Percentiles rank a stretch among this genome's conserved stretches.
These are phyloP conservation scores for Bombus superbus DNA, from an alignment of 1,140 invertebrate genomes.

Conservation along the genomic window DNA sequence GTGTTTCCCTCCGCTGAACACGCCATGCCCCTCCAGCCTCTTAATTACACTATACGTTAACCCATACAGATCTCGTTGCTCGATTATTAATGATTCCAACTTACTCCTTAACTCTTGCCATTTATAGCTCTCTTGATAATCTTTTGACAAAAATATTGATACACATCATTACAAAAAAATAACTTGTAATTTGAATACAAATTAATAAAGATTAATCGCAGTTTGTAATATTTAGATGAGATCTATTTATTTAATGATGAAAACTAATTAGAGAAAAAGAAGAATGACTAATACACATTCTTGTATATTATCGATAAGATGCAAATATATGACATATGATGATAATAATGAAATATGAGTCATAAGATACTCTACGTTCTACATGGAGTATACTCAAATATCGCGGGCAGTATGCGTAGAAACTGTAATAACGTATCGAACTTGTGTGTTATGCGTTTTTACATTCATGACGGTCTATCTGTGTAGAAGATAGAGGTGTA, in stretches of 20 bases:
- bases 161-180: not conserved
- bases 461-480: not conserved
- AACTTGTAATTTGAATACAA: not conserved
- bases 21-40: slow-evolving; percentile 20
- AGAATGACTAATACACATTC: no score
- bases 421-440: no score
- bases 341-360: not conserved
- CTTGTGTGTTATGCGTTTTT: not conserved
- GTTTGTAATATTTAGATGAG: no score
- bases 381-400: slow-evolving; percentile 7
- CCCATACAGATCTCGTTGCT: slow-evolving; percentile 37
- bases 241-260: no score
- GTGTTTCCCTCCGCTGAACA: not conserved
- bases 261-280: no score
- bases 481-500: not conserved
- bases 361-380: not conserved
- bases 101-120: slow-evolving; percentile 53
- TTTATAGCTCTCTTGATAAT: slow-evolving; percentile 64
- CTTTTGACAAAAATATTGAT: slow-evolving; percentile 32
- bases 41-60: slow-evolving; percentile 39
- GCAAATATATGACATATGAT: no score
- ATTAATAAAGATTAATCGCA: not conserved
- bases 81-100: slow-evolving; percentile 43
- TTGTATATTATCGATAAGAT: no score
- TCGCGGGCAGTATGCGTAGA: slow-evolving; percentile 5